Percentiles rank a stretch among this genome's conserved stretches.
phyloP scores from a whole-genome alignment of 2,888 invertebrate genomes.

The Pristionchus japonicus region DNA sequence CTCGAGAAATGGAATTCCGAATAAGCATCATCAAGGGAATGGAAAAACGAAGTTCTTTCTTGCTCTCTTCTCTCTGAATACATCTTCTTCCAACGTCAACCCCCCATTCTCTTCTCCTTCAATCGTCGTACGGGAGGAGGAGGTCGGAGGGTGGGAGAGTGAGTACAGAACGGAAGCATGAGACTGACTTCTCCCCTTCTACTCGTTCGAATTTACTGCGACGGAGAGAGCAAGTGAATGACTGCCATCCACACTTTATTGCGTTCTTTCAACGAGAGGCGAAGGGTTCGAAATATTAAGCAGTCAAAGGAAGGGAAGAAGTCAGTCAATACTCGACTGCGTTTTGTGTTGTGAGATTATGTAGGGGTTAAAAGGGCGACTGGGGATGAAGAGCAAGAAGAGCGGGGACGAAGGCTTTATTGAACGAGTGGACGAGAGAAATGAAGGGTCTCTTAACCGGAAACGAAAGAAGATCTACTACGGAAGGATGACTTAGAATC shows the following conservation, averaged over 20 bases:
- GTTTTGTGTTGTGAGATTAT: neutral
- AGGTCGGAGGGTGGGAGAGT: neutral
- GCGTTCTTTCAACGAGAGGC: neutral
- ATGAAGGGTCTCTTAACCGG: neutral
- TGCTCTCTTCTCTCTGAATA: neutral
- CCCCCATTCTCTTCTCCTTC: neutral
- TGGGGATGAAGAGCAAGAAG: neutral
- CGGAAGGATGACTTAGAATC: neutral
- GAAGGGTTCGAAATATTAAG: neutral
- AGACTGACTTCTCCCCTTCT: neutral
- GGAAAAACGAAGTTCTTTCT: neutral
- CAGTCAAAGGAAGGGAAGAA: neutral
- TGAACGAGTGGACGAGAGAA: neutral
- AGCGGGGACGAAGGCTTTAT: neutral
- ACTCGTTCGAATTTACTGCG: conserved; percentile 29
- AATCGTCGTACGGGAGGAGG: neutral
- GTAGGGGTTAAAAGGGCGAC: neutral
- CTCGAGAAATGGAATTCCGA: conserved; percentile 27
- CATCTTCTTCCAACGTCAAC: neutral
- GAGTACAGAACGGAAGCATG: conserved; percentile 11
- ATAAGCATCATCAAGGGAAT: conserved; percentile 33
- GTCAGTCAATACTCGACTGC: neutral
- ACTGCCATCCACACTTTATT: conserved; percentile 27
- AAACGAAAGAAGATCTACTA: neutral
- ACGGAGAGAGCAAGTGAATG: neutral